phyloP scores from a whole-genome alignment of 2,888 invertebrate species.

The Bombyx huttoni region DNA sequence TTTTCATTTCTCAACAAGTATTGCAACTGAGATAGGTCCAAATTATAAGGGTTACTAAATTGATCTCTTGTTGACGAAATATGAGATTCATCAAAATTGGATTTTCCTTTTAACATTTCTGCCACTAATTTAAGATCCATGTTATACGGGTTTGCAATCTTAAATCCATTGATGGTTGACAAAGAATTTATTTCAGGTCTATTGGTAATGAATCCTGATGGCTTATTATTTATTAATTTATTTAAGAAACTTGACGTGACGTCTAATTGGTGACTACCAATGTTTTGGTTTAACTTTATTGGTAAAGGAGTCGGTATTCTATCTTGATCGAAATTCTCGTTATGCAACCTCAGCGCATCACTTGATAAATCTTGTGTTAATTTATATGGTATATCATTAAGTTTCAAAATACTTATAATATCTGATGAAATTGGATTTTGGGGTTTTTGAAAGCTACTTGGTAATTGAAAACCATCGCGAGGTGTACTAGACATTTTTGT shows the following conservation, averaged over 20 bases:
- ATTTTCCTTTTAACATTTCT: conserved; percentile 60
- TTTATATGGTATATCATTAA: conserved; percentile 54
- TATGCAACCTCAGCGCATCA: conserved; percentile 35
- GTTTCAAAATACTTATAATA: conserved; percentile 39
- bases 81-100: conserved; percentile 41
- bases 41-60: conserved; percentile 33
- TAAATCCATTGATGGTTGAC: conserved; percentile 60
- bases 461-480: conserved; percentile 34
- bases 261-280: conserved; percentile 56
- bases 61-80: conserved; percentile 40
- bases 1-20: conserved; percentile 50
- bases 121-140: conserved; percentile 60
- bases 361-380: conserved; percentile 38
- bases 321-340: conserved; percentile 41
- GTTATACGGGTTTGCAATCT: conserved; percentile 67
- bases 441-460: conserved; percentile 32
- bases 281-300: conserved; percentile 53
- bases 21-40: conserved; percentile 51
- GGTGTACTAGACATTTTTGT: conserved; percentile 28
- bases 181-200: conserved; percentile 48
- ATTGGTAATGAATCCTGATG: conserved; percentile 24
- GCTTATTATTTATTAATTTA: conserved; percentile 46
- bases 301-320: conserved; percentile 45
- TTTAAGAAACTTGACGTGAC: conserved; percentile 42
- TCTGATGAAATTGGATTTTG: conserved; percentile 32